Percentiles rank a stretch among this genome's conserved stretches.
These are phyloP conservation scores for Planococcus citri DNA, from an alignment of 1,140 invertebrate species.

Conservation along the genomic window DNA sequence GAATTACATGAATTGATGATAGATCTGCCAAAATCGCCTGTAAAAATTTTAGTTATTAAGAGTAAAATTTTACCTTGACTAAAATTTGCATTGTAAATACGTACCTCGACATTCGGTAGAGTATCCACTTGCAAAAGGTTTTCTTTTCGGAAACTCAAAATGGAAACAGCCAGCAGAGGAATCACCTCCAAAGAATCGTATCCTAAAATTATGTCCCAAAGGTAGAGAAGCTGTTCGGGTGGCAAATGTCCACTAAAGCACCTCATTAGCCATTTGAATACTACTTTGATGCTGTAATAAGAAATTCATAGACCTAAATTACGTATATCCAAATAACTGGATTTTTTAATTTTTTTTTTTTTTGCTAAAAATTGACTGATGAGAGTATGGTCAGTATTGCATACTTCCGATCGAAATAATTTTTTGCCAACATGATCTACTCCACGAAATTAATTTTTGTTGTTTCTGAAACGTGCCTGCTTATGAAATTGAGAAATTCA, in stretches of 20 bases:
- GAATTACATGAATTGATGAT: constrained; percentile 77
- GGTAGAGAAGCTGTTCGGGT: constrained; percentile 74
- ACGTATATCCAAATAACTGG: too few species aligned
- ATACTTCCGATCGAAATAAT: too few species aligned
- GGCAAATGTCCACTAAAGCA: constrained; percentile 87
- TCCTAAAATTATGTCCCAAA: constrained; percentile 86
- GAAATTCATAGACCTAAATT: constrained; percentile 15
- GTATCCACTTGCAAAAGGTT: constrained; percentile 82
- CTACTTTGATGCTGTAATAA: constrained; percentile 58
- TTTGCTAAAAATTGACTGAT: too few species aligned
- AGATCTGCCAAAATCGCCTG: constrained; percentile 77
- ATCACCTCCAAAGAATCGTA: constrained; percentile 85
- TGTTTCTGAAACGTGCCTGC: too few species aligned
- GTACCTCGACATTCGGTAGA: constrained; percentile 65
- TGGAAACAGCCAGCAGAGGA: constrained; percentile 70
- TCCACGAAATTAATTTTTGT: too few species aligned
- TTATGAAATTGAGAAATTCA: too few species aligned
- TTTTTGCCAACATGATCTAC: too few species aligned
- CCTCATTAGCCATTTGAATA: constrained; percentile 91
- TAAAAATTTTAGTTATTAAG: constrained; percentile 30
- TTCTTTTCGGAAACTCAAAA: constrained; percentile 82
- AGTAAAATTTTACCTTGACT: background rate
- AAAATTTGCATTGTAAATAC: background rate
- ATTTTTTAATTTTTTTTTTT: too few species aligned
- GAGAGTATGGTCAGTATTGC: too few species aligned